These are phyloP conservation scores for Colinus virginianus DNA, from an alignment of 2,113 vertebrate species.

Conservation along the genomic window DNA sequence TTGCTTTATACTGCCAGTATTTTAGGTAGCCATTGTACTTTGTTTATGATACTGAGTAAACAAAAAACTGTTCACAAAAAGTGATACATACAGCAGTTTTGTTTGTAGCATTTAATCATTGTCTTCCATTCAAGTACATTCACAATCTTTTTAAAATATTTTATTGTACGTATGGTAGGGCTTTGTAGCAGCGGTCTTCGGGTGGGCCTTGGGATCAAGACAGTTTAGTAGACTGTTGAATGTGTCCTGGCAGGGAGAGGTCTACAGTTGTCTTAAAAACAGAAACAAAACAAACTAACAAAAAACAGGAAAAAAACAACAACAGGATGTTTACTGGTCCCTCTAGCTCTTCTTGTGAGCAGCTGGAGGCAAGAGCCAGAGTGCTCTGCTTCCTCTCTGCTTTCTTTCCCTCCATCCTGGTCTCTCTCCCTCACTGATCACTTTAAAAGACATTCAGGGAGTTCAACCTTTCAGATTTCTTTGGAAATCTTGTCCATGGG, in stretches of 20 bases:
- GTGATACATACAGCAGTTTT: not conserved
- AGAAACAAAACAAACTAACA: too few relatives aligned
- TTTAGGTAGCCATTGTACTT: not conserved
- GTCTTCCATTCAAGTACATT: not conserved
- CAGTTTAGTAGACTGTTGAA: not conserved
- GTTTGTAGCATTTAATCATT: not conserved
- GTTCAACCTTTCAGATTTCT: not conserved
- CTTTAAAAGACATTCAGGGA: not conserved
- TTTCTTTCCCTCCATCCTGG: not conserved
- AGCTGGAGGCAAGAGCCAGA: not conserved
- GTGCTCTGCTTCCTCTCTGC: not conserved
- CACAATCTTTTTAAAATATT: not conserved
- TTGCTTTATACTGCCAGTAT: not conserved
- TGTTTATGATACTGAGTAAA: not conserved
- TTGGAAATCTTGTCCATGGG: not conserved
- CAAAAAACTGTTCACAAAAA: not conserved
- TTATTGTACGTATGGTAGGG: not conserved
- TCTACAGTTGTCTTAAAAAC: not conserved
- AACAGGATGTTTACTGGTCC: not conserved
- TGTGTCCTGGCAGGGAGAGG: not conserved
- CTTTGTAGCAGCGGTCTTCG: not conserved
- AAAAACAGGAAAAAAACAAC: not conserved
- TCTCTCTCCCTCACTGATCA: not conserved
- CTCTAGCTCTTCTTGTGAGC: not conserved
- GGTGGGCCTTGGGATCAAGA: not conserved